Base-by-base conservation (phyloP, 1,140 invertebrate species). In the Drosophila nasuta region DNA sequence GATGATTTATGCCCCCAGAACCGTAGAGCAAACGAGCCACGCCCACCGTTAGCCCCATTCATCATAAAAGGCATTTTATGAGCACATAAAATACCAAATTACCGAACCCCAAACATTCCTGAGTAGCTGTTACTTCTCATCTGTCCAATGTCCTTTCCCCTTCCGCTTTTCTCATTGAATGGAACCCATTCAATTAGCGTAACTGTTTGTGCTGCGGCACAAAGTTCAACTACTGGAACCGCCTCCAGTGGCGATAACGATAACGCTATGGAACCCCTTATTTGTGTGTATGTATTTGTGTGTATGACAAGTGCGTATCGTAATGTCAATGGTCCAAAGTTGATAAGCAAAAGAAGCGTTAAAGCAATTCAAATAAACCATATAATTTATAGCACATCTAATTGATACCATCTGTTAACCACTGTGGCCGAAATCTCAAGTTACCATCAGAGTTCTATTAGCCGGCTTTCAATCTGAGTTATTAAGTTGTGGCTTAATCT, bases 1-100 rank as follows among this genome's bases (percentile, higher is more conserved):
- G 38, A 64, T 56, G 71, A 74, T 74, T 74, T 74, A 74, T 73
- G 70, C 46, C 25, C 1, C 10, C 8, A 15, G 7, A 41, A 41
- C 2, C 38, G 11, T 38, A 38, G 35, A 38, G 1, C 17, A 25
- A 17, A 13, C 20, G 25, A n/a, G 11, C 46, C 46, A 48, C 46
- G 20, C 69, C 38, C 51, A 63, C 43, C 33, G 20, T 25, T 25
- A 20, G 62, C 33, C 58, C 66, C 67, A 63, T 70, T 35, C 20
- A 63, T 70, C 67, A 70, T 70, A 70, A 60, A 43, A 20, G 46
- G 15, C 49, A 63, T 70, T 64, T 71, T 65, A 71, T 64, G 51
- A 38, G 28, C 59, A 41, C 60, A 71, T 71, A 64, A 71, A 71
- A 63, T 48, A 57, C 59, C 35, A 67, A 73, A 67, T 59, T 59